Base-by-base conservation (phyloP, 2,888 invertebrate species). In the Agrotis exclamationis region DNA sequence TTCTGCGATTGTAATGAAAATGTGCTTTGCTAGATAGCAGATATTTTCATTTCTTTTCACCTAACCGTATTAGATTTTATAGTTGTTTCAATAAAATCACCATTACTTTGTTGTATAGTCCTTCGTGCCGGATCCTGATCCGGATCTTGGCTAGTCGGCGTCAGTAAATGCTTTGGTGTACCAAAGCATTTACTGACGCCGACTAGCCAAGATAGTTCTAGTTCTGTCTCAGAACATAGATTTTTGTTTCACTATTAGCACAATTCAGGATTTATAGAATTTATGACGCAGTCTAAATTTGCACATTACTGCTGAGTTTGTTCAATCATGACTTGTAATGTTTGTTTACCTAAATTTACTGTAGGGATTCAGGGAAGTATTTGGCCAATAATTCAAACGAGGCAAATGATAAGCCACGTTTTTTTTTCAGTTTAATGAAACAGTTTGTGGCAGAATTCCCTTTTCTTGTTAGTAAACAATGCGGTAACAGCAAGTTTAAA, bases 391-490 rank as follows among this genome's bases (percentile, higher is more conserved):
- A 56, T 56, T 28, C 22, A 9, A 28, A 71, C 44, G 39, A 58
- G 72, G 20, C n/a, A 44, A 70, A 58, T 33, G 28, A 59, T 70
- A 77, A 58, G 24, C 54, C 48, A 39, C n/a, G 18, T 44, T 44
- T 48, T 47, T 39, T 24, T 48, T 51, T 53, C 57, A 67, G n/a
- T 63, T 54, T 45, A 53, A 48, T 60, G 66, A 62, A 63, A 64
- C 59, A 63, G 66, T 62, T 65, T 24, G 50, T 64, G 2, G 60
- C 39, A 67, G 75, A 76, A 70, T 64, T 22, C 53, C 56, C 45
- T 79, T n/a, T 79, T 76, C 79, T 70, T 75, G 71, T 24, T 67
- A 74, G 63, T 28, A 63, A 68, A 71, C 65, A 72, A 71, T 79
- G 68, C 63, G 68, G 57, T 70, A 71, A 63, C 60, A 69, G 68